Base-by-base conservation (phyloP, 53 echinoderm and acorn worm species). In the Holothuria scabra region DNA sequence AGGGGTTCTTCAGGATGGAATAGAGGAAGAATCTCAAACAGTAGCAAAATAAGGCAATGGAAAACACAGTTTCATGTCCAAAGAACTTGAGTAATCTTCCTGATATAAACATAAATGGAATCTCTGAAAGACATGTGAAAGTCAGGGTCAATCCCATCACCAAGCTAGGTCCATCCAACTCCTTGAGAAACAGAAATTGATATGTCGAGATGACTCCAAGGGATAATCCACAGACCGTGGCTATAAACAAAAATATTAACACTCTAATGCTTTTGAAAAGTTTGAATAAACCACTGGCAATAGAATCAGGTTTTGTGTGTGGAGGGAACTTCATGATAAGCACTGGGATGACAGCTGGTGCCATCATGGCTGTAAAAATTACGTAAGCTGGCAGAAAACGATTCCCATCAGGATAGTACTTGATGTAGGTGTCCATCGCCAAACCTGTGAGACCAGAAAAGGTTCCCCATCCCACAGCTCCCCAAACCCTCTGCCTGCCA, bases 141-240 rank as follows among this genome's bases (percentile, higher is more conserved):
- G 93, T 93, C 23, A 94, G 61, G 3, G 94, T 94, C 75, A 99
- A 67, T 20, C 99, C 99, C 94, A 97, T 94, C 26, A 97, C 84
- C 1, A 82, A 66, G 76, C 94, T 92, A 11, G 89, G 81, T n/a
- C 88, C 87, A 24, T 84, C 59, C 46, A 97, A 68, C 68, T 94
- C 94, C 37, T 86, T 88, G 5, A 97, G 80, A 67, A 90, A 97
- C 46, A 97, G 85, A 61, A 97, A 97, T 33, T 92, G 86, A 76
- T 79, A 97, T 1, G 94, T 92, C 19, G 69, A 64, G 18, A 87
- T 89, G 29, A 94, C 85, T 46, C 99, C 99, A 29, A 97, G 79
- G 44, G 87, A 92, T 63, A 89, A 59, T 60, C 92, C 92, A 31
- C 82, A 81, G 12, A 92, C 80, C 4, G 76, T 30, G 16, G 80